Evolutionary conservation across 2,113 vertebrate genomes (phyloP), one percentile per base, ranked within the genome.

Genomic region (Bambusicola thoracicus): DNA sequence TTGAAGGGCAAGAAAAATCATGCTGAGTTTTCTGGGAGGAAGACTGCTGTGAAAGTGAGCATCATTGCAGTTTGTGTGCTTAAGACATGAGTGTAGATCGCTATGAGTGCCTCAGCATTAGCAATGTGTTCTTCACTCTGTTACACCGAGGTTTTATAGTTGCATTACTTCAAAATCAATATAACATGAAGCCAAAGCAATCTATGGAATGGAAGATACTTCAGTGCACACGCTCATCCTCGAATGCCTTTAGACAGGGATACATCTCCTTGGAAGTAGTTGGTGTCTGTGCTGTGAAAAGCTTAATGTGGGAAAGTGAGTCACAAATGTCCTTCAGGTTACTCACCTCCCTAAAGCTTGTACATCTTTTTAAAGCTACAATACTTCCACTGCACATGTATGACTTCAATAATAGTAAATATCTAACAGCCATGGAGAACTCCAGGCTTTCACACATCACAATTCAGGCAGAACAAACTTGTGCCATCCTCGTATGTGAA

Each of bases 121-220:
- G 65, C 76, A 80, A 30, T 68, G 36, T 91, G 83, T 66, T 78
- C 92, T 88, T 91, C 61, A 55, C 85, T 83, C 51, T 51, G 16
- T 66, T 90, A 34, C 59, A 78, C 73, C 80, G 49, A 88, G 86
- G 66, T 66, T 90, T 85, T 77, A 81, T 78, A 88, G 80, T 88
- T 85, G n/a, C 34, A 8, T 90, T 88, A 83, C 51, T 83, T 82
- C 58, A 78, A 85, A 92, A 74, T 85, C 68, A 78, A 55, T 83
- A 32, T 41, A 51, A 73, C 34, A 32, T 24, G 72, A 93, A 92
- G 34, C 38, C 41, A 67, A 74, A 74, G 94, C 75, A 85, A 4
- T 62, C 70, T 68, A 6, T 59, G 76, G 72, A 74, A 85, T 68
- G 38, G 41, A 89, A 58, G 25, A 20, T 36, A 44, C 13, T 85